Conservation (phyloP, 2,888 invertebrate genomes). For the Scrobipalpa costella region DNA sequence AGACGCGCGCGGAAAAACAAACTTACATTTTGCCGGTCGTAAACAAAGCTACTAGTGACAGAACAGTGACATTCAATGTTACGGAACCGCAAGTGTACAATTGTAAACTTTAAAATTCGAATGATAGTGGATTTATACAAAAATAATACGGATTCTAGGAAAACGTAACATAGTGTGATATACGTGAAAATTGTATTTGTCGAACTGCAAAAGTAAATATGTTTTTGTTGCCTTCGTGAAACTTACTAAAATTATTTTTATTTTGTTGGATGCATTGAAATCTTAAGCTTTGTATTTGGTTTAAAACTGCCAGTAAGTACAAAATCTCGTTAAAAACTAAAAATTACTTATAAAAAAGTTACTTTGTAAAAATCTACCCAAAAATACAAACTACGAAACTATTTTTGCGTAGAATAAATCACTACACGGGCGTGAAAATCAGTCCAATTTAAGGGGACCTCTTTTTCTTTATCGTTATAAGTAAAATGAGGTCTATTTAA, state of each 20-base stretch:
- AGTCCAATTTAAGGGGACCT: not conserved
- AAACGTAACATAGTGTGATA: not conserved
- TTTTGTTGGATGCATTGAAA: not conserved
- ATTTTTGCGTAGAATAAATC: conserved; percentile 1
- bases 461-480: not conserved
- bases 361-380: no score
- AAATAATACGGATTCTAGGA: not conserved
- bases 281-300: not conserved
- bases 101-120: conserved; percentile 11
- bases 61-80: not conserved
- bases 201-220: not conserved
- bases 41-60: not conserved
- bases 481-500: not conserved
- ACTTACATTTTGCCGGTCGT: not conserved
- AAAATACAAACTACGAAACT: not conserved
- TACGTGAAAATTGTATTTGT: not conserved
- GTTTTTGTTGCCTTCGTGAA: not conserved
- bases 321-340: no score
- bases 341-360: no score
- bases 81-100: not conserved
- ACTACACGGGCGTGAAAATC: not conserved
- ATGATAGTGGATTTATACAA: not conserved
- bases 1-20: conserved; percentile 7
- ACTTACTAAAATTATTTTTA: not conserved
- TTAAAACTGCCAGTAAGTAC: conserved; percentile 2